phyloP scores from a whole-genome alignment of 2,888 invertebrate genomes.

The Leptinotarsa haldemani region DNA sequence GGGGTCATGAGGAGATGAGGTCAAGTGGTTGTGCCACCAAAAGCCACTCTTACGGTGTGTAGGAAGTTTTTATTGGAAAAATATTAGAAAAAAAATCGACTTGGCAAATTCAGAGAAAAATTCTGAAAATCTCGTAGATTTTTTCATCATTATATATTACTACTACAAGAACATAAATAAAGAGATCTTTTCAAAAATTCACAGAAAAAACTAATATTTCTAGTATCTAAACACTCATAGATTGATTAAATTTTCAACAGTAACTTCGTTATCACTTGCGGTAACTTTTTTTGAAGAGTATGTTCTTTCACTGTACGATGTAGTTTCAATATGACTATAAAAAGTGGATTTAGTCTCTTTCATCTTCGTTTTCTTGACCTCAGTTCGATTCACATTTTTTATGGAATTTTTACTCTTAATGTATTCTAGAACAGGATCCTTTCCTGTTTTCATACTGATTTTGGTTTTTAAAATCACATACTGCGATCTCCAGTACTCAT shows the following conservation, averaged over 20 bases:
- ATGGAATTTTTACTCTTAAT: conserved; percentile 55
- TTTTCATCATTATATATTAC: too few relatives aligned
- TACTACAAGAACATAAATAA: neutral
- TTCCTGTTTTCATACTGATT: conserved; percentile 76
- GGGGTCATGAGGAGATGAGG: too few relatives aligned
- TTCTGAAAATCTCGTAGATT: too few relatives aligned
- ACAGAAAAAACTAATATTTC: neutral
- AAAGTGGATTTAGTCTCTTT: conserved; percentile 59
- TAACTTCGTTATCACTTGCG: conserved; percentile 41
- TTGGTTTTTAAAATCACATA: conserved; percentile 75
- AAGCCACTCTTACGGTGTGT: too few relatives aligned
- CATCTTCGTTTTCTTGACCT: conserved; percentile 52
- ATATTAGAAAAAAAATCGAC: too few relatives aligned
- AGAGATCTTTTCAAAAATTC: conserved; percentile 4
- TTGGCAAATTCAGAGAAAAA: too few relatives aligned
- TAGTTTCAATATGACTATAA: conserved; percentile 57
- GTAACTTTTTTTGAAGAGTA: conserved; percentile 46
- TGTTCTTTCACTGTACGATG: conserved; percentile 49
- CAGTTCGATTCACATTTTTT: conserved; percentile 45
- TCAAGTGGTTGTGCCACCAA: too few relatives aligned
- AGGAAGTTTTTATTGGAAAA: too few relatives aligned
- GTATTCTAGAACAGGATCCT: conserved; percentile 66
- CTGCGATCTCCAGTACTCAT: conserved; percentile 76
- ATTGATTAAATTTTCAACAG: conserved; percentile 57
- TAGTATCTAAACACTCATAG: conserved; percentile 41